Evolutionary conservation across 2,797 vertebrate genomes (phyloP), one percentile per base, ranked within the genome.

Genomic region (Epinephelus awoara): DNA sequence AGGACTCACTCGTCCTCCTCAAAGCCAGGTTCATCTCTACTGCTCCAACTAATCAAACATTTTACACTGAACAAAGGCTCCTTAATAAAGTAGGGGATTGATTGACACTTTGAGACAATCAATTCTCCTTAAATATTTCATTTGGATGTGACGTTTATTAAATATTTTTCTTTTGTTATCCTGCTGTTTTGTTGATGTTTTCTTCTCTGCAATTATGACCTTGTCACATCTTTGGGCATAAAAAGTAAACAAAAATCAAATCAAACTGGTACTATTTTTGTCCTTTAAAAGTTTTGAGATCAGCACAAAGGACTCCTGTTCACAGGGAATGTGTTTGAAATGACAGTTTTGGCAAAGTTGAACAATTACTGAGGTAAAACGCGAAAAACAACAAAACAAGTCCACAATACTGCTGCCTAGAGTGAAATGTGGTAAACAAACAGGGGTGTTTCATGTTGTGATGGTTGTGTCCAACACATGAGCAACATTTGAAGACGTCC

Each of bases 71-170:
- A 69, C 58, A 44, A 50, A 64, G 42, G 17, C 38, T 44, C 54
- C n/a, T 19, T 34, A 51, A 46, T 73, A 65, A 46, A 72, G 42
- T 19, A 46, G 23, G 1, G 1, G 12, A 75, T 55, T 71, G 77
- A 80, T 75, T 34, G 64, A 12, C 12, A 57, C 29, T 69, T 72
- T 57, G 29, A 51, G 62, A n/a, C 27, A 59, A 80, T 83, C 50
- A 29, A 58, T 79, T 42, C 21, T 55, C 15, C 52, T 19, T 29
- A 68, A 63, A 51, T 69, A 59, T 75, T 29, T 69, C 50, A 72
- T 66, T 76, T 66, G 23, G 54, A 69, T 13, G 23, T 27, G 15
- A 7, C 0, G 1, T 54, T 47, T 75, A 18, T 59, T 49, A 4
- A 49, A 42, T 54, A 8, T 11, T 18, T 79, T 70, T 55, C 54